phyloP scores from a whole-genome alignment of 2,888 invertebrate genomes.

The Onchidella celtica region DNA sequence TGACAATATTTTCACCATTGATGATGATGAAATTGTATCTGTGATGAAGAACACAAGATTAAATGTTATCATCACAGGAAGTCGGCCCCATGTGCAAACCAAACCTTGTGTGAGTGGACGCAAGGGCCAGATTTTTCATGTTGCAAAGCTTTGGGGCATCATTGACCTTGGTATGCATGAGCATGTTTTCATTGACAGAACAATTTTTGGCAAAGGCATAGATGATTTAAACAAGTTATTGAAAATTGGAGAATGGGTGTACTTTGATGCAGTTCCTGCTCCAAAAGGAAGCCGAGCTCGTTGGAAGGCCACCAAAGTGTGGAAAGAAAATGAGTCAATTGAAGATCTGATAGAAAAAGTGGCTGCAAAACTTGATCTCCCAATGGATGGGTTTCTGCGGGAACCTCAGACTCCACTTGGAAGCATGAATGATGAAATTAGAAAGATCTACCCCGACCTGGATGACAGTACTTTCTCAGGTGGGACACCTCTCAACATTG shows the following conservation, averaged over 20 bases:
- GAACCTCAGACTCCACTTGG: slow-evolving; percentile 66
- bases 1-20: slow-evolving; percentile 76
- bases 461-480: slow-evolving; percentile 67
- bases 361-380: slow-evolving; percentile 66
- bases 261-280: slow-evolving; percentile 80
- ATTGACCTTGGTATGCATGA: slow-evolving; percentile 81
- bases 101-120: slow-evolving; percentile 72
- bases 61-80: slow-evolving; percentile 79
- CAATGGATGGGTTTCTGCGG: slow-evolving; percentile 63
- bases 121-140: slow-evolving; percentile 79
- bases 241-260: slow-evolving; percentile 78
- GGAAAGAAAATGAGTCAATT: slow-evolving; percentile 78
- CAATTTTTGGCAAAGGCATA: slow-evolving; percentile 76
- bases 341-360: slow-evolving; percentile 73
- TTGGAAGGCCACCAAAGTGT: slow-evolving; percentile 80
- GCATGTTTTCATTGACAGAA: slow-evolving; percentile 80
- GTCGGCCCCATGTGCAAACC: slow-evolving; percentile 70
- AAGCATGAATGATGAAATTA: slow-evolving; percentile 78
- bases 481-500: slow-evolving; percentile 67
- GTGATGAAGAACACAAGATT: slow-evolving; percentile 77
- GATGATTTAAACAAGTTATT: slow-evolving; percentile 79
- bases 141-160: slow-evolving; percentile 80
- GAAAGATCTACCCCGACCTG: slow-evolving; percentile 71
- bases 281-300: slow-evolving; percentile 80
- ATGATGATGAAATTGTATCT: slow-evolving; percentile 76